phyloP scores from a whole-genome alignment of 2,113 vertebrate genomes.

The Saguinus imperator region DNA sequence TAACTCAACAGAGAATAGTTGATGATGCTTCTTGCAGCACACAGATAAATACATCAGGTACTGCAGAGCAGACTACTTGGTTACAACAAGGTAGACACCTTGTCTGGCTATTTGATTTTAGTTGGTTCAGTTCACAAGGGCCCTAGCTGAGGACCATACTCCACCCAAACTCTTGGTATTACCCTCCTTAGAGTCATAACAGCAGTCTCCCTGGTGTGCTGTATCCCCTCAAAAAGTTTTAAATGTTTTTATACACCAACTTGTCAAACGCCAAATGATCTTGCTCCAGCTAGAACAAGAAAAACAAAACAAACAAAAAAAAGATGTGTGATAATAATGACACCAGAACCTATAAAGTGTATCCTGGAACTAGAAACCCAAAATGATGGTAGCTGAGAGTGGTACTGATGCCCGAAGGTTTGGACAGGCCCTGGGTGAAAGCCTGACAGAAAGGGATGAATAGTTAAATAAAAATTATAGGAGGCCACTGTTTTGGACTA shows the following conservation, averaged over 20 bases:
- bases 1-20: neutral
- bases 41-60: neutral
- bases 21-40: neutral
- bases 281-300: neutral
- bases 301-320: neutral
- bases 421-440: no score
- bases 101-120: neutral
- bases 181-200: neutral
- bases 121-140: neutral
- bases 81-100: neutral
- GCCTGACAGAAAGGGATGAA: neutral
- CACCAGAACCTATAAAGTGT: neutral
- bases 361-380: neutral
- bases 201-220: neutral
- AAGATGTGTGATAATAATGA: neutral
- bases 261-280: neutral
- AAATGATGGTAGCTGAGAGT: neutral
- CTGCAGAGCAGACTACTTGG: neutral
- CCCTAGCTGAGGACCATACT: neutral
- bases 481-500: neutral
- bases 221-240: neutral
- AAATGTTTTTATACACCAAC: neutral
- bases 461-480: neutral
- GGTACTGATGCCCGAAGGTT: neutral
- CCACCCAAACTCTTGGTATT: neutral